Percentiles rank a stretch among this genome's conserved stretches.
phyloP scores from a whole-genome alignment of 37 sponge, comb jelly and placozoan species.

The Hormiphora californensis region DNA sequence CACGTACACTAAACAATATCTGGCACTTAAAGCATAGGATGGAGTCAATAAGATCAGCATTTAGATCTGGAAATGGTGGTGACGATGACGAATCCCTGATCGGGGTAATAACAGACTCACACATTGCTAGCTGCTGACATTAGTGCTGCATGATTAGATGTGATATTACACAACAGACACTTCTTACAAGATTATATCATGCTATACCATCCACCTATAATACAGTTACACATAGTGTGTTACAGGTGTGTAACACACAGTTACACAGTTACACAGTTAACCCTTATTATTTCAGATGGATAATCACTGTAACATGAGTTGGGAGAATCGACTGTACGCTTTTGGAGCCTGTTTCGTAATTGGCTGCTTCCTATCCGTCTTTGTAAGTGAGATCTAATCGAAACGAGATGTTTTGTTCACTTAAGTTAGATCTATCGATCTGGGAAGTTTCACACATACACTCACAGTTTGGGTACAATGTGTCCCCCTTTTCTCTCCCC shows the following conservation, averaged over 20 bases:
- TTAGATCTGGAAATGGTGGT: slow-evolving; percentile 1
- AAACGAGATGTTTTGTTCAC: too few relatives aligned
- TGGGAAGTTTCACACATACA: too few relatives aligned
- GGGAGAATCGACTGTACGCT: slow-evolving; percentile 42
- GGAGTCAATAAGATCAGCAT: slow-evolving; percentile 36
- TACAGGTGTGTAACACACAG: not conserved
- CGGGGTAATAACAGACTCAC: not conserved
- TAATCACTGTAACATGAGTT: slow-evolving; percentile 35
- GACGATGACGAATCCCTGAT: slow-evolving; percentile 44
- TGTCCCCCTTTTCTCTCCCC: too few relatives aligned
- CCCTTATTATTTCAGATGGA: slow-evolving; percentile 4
- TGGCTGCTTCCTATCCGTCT: slow-evolving; percentile 10
- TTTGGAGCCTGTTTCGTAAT: slow-evolving; percentile 50
- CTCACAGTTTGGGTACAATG: too few relatives aligned
- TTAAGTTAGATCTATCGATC: too few relatives aligned
- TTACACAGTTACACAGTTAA: not conserved
- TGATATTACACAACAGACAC: too few relatives aligned
- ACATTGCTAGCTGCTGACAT: too few relatives aligned
- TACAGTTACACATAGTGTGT: not conserved
- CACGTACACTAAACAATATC: not conserved
- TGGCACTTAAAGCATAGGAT: not conserved
- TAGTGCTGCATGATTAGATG: too few relatives aligned
- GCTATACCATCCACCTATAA: too few relatives aligned
- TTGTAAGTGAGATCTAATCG: too few relatives aligned
- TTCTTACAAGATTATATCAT: too few relatives aligned